These are phyloP conservation scores for Anoura caudifer DNA, from an alignment of 2,113 vertebrate species.

Conservation along the genomic window DNA sequence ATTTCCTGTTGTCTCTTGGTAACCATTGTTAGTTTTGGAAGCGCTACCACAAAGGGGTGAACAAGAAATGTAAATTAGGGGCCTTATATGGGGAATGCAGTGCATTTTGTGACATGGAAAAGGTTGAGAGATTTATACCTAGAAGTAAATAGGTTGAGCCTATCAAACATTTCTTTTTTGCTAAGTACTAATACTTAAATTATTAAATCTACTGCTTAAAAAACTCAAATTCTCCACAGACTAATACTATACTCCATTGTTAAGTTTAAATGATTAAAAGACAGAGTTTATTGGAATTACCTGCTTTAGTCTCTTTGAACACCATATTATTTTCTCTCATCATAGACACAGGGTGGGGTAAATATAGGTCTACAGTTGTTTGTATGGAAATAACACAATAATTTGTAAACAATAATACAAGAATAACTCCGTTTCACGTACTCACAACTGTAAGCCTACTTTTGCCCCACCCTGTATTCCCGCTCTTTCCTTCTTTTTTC, in stretches of 20 bases:
- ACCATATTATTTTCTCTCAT: background rate
- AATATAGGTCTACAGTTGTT: too few species aligned
- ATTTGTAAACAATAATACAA: too few species aligned
- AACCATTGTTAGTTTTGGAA: background rate
- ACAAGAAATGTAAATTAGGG: background rate
- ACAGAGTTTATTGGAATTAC: background rate
- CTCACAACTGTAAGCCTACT: too few species aligned
- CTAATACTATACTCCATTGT: background rate
- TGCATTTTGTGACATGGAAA: background rate
- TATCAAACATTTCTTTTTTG: background rate
- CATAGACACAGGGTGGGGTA: background rate
- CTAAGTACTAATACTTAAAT: background rate
- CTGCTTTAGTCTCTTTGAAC: background rate
- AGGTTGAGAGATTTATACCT: background rate
- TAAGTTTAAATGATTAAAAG: background rate
- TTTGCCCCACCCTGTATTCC: too few species aligned
- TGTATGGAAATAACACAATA: too few species aligned
- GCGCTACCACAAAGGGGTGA: background rate
- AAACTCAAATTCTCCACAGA: background rate
- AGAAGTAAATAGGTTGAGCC: background rate
- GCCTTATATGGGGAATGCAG: background rate
- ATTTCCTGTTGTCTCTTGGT: background rate
- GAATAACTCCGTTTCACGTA: too few species aligned
- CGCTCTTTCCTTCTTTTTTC: background rate
- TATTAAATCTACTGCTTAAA: background rate